Percentiles rank a stretch among this genome's conserved stretches.
Conservation (phyloP, 2,113 vertebrate genomes). For the Mirza zaza region DNA sequence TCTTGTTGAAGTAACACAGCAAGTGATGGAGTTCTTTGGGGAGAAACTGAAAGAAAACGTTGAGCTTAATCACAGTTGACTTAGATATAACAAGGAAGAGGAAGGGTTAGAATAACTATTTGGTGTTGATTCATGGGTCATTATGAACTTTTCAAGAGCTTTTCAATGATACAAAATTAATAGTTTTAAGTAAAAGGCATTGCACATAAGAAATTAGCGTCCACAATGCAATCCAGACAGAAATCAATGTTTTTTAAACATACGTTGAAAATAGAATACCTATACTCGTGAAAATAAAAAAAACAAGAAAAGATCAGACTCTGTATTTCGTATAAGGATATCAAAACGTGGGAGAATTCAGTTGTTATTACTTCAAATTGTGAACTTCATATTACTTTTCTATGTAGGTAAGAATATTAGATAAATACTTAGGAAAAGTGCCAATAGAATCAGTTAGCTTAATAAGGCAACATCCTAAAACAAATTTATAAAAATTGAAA, state of each 20-base stretch:
- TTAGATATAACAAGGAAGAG: conserved; percentile 69
- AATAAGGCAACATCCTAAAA: neutral
- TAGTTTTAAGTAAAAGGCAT: conserved; percentile 59
- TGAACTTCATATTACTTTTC: neutral
- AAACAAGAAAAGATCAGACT: neutral
- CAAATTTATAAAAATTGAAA: neutral
- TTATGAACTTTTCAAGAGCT: conserved; percentile 78
- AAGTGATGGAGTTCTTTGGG: conserved; percentile 58
- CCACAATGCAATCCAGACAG: conserved; percentile 30
- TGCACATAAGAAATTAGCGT: conserved; percentile 46
- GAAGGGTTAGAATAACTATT: conserved; percentile 58
- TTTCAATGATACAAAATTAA: conserved; percentile 69
- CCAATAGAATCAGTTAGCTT: neutral
- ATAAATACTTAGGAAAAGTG: neutral
- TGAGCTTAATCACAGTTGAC: conserved; percentile 78
- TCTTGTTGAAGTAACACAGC: conserved; percentile 65
- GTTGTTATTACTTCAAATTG: neutral
- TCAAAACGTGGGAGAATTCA: neutral
- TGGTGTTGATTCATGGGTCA: conserved; percentile 77
- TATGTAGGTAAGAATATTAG: neutral
- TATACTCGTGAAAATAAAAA: neutral
- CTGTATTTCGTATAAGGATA: neutral
- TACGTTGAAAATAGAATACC: neutral
- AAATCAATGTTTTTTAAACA: neutral
- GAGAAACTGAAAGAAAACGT: conserved; percentile 71